phyloP scores from a whole-genome alignment of 1,140 invertebrate species.

The Calliopsis andreniformis region DNA sequence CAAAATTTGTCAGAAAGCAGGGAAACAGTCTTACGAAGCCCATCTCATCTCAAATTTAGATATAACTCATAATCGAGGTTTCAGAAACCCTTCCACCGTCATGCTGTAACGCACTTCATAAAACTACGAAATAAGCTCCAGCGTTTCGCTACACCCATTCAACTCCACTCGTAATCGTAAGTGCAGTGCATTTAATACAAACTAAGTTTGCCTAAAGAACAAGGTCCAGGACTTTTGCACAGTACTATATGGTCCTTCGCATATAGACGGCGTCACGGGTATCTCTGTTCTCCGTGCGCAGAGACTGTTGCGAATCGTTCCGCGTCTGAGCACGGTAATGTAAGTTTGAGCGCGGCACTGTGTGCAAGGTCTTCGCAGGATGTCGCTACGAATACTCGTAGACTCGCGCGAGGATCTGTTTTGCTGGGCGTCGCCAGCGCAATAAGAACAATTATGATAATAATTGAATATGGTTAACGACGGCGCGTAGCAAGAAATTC shows the following conservation, averaged over 20 bases:
- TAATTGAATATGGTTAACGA: conserved; percentile 43
- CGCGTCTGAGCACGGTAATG: conserved; percentile 60
- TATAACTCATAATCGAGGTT: no score
- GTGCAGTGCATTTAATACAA: background rate
- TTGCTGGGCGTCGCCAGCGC: conserved; percentile 13
- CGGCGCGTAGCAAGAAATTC: conserved; percentile 27
- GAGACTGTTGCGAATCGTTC: conserved; percentile 61
- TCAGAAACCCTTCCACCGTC: no score
- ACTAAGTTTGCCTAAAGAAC: background rate
- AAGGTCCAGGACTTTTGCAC: conserved; percentile 5
- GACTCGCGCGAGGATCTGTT: conserved; percentile 24
- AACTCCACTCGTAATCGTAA: no score
- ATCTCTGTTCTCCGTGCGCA: conserved; percentile 21
- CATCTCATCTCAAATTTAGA: no score
- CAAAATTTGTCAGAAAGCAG: no score
- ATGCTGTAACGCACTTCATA: no score
- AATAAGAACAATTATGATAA: conserved; percentile 46
- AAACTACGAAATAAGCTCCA: no score
- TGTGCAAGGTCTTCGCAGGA: conserved; percentile 7
- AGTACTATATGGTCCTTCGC: background rate
- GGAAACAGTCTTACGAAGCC: no score
- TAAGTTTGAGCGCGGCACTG: conserved; percentile 52
- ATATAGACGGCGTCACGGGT: conserved; percentile 5
- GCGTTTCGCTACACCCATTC: no score
- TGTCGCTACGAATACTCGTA: conserved; percentile 18